Evolutionary conservation across 2,797 vertebrate genomes (phyloP), one percentile per base, ranked within the genome.

Genomic region (Schizothorax lantsangensis): DNA sequence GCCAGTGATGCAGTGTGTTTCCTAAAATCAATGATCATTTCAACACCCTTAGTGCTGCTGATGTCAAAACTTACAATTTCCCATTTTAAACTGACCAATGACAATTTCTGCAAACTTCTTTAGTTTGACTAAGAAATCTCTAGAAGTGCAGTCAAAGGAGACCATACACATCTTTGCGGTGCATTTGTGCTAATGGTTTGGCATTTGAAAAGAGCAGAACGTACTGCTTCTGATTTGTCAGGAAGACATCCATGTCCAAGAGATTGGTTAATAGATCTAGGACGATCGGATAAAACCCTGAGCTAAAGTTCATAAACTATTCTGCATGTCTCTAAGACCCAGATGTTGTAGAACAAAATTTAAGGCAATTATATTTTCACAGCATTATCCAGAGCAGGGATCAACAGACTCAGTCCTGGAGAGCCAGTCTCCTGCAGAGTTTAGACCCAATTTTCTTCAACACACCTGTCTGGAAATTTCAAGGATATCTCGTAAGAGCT

Each of bases 11-110:
- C 1, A 26, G 1, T 19, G 8, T 75, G 52, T 26, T 79, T 62
- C 8, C 36, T 79, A 14, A 79, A 40, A 79, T 79, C 36, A 43
- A 26, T 79, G 36, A 57, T 36, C 33, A 26, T 62, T 79, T 62
- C 14, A 62, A 62, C 8, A n/a, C 10, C 30, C 30, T 19, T 68
- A 36, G 64, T 68, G 30, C 30, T 36, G 15, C 33, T 36, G 64
- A 68, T 68, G 7, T 68, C 15, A 36, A 19, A 17, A 68, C 15
- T 4, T 3, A 19, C 30, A 68, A 36, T 17, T 68, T 68, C 15
- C 15, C 64, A 36, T 68, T 33, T 36, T 36, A 36, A 36, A 68
- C 8, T 36, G 30, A 68, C 15, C 64, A 36, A 68, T 33, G 62
- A 66, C 26, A 33, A 17, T 17, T 15, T 66, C 62, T 12, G 26